Evolutionary conservation across 2,113 vertebrate species (phyloP).

Genomic region (Neofelis nebulosa): DNA sequence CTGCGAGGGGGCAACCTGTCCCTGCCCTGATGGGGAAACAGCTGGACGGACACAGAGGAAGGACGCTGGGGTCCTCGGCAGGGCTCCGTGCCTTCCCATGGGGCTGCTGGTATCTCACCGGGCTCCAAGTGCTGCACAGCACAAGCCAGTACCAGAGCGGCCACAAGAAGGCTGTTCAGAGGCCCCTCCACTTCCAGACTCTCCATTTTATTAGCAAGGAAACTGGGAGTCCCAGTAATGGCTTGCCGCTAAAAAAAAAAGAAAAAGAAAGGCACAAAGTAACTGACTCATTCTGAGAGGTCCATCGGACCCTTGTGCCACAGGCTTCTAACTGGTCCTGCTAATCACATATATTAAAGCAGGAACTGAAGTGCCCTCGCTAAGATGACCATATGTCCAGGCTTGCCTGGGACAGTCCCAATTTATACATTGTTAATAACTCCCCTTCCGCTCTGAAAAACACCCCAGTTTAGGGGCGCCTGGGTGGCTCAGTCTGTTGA

Average conservation of each 20-base stretch:
- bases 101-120: not conserved
- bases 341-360: not conserved
- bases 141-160: not conserved
- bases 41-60: not conserved
- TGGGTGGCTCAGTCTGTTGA: no score
- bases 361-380: not conserved
- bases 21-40: not conserved
- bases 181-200: not conserved
- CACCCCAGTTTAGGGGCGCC: not conserved
- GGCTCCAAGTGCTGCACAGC: not conserved
- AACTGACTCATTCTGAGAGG: not conserved
- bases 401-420: not conserved
- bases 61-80: accelerated
- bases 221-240: not conserved
- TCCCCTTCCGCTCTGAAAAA: not conserved
- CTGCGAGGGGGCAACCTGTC: not conserved
- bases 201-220: not conserved
- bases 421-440: not conserved
- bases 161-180: not conserved
- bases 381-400: not conserved
- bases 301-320: not conserved
- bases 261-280: not conserved
- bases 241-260: not conserved
- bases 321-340: not conserved
- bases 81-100: not conserved